Conservation (phyloP, 1,140 invertebrate genomes). For the Calliphora vicina region DNA sequence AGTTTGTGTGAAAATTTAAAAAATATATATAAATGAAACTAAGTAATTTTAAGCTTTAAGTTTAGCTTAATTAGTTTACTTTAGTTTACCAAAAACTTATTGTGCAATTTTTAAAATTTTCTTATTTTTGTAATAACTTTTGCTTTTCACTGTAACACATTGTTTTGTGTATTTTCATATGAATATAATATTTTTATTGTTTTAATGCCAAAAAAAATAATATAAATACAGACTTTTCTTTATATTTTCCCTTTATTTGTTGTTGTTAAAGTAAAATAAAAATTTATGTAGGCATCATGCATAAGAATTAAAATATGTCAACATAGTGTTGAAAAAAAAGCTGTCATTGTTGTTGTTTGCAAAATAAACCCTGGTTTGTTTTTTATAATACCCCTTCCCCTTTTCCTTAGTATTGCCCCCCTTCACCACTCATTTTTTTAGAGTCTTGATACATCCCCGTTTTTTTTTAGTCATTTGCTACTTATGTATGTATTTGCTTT, state of each 20-base stretch:
- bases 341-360: background rate
- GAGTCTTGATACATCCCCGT: too few relatives aligned
- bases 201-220: background rate
- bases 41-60: too few relatives aligned
- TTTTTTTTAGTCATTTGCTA: too few relatives aligned
- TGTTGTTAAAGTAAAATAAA: background rate
- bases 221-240: background rate
- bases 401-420: background rate
- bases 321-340: background rate
- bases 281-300: background rate
- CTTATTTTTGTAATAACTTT: too few relatives aligned
- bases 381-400: background rate
- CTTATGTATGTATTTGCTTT: background rate
- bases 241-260: background rate
- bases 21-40: too few relatives aligned
- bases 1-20: too few relatives aligned
- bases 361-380: background rate
- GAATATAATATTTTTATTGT: conserved; percentile 3
- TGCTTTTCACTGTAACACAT: background rate
- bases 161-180: background rate
- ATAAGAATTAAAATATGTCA: conserved; percentile 14
- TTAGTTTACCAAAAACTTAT: too few relatives aligned
- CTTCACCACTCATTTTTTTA: too few relatives aligned
- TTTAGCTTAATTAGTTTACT: too few relatives aligned
- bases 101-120: too few relatives aligned